Conservation (phyloP, 2,113 vertebrate genomes). For the Pelvicachromis taeniatus region DNA sequence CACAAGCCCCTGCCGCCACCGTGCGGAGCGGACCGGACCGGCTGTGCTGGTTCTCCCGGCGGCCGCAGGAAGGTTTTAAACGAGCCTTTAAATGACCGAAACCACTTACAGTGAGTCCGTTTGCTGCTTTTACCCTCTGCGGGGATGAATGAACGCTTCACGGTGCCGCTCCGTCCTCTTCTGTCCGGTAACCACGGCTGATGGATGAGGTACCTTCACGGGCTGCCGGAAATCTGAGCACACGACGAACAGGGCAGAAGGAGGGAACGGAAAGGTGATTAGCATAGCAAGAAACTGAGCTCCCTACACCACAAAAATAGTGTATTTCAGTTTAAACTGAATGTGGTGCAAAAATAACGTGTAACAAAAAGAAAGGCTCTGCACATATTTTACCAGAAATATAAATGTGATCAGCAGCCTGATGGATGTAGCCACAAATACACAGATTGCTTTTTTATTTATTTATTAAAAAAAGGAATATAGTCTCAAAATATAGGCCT, state of each 20-base stretch:
- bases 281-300: neutral
- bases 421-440: too few relatives aligned
- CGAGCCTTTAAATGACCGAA: fast-evolving
- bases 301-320: fast-evolving
- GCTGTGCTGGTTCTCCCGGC: fast-evolving
- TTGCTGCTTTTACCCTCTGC: neutral
- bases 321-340: neutral
- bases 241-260: neutral
- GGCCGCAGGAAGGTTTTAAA: fast-evolving
- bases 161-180: neutral
- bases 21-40: neutral
- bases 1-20: neutral
- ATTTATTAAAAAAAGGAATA: too few relatives aligned
- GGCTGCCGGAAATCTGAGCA: slow-evolving; percentile 4
- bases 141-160: neutral
- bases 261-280: neutral
- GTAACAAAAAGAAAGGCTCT: too few relatives aligned
- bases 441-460: too few relatives aligned
- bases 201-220: slow-evolving; percentile 9
- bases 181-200: neutral
- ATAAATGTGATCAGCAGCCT: too few relatives aligned
- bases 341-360: neutral
- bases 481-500: too few relatives aligned
- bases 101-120: neutral
- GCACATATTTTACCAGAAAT: too few relatives aligned